These are phyloP conservation scores for Macrotis lagotis DNA, from an alignment of 2,113 vertebrate genomes.

Conservation along the genomic window DNA sequence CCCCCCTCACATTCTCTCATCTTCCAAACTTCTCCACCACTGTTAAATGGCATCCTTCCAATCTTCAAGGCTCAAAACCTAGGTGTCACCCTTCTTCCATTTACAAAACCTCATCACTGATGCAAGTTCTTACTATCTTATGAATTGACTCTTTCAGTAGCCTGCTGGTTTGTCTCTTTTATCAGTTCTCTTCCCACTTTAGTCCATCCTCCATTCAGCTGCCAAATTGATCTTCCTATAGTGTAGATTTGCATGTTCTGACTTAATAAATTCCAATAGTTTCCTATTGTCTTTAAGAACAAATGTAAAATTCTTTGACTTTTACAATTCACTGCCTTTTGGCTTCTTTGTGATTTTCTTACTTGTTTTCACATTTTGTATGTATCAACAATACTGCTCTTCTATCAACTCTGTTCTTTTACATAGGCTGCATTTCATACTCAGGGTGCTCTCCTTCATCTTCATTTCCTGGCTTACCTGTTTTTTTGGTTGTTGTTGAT, in stretches of 20 bases:
- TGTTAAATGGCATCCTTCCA: neutral
- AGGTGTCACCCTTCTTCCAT: neutral
- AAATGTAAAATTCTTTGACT: neutral
- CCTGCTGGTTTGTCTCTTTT: neutral
- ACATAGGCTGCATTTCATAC: neutral
- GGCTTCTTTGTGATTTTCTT: neutral
- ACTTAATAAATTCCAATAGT: neutral
- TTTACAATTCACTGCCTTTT: neutral
- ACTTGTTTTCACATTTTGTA: neutral
- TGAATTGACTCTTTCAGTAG: neutral
- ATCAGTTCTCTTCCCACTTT: neutral
- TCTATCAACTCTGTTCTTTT: neutral
- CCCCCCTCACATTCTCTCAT: neutral
- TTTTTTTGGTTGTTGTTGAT: no score
- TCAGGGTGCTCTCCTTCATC: neutral
- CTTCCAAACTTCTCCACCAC: neutral
- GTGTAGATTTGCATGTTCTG: neutral
- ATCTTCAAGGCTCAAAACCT: neutral
- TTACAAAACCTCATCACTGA: neutral
- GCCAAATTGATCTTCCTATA: neutral
- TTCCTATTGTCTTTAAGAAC: neutral
- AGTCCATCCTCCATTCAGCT: neutral
- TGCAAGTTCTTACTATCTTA: neutral
- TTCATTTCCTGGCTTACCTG: neutral
- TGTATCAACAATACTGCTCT: neutral